Evolutionary conservation across 2,113 vertebrate genomes (phyloP).

Genomic region (Ceyx melanurus): DNA sequence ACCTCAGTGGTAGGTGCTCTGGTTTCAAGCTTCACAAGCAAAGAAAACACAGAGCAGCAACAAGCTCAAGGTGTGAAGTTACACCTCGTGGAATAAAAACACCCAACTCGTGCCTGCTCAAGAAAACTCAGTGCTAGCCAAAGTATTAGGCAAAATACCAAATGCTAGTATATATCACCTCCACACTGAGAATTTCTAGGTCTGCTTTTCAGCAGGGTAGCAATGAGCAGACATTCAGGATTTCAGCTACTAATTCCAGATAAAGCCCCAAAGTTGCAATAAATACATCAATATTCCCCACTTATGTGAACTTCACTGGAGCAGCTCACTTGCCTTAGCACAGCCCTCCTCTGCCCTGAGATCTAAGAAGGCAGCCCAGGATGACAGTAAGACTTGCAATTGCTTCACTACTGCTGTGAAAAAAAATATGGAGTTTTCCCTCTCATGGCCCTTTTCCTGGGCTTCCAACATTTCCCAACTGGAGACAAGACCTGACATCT

Average conservation of each 20-base stretch:
- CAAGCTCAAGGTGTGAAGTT: not conserved
- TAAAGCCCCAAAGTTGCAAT: accelerated
- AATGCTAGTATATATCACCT: not conserved
- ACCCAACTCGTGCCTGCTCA: not conserved
- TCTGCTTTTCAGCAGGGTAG: not conserved
- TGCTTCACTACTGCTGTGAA: not conserved
- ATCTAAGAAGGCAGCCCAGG: not conserved
- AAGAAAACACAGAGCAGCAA: not conserved
- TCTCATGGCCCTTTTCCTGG: not conserved
- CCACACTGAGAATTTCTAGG: not conserved
- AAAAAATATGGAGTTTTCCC: not conserved
- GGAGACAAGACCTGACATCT: not conserved
- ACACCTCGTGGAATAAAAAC: not conserved
- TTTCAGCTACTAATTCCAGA: not conserved
- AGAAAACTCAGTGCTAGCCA: not conserved
- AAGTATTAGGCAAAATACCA: not conserved
- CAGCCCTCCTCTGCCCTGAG: not conserved
- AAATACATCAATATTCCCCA: not conserved
- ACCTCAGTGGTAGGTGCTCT: not conserved
- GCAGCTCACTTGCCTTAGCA: not conserved
- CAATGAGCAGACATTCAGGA: not conserved
- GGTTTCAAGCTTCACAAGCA: not conserved
- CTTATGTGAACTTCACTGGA: too few relatives aligned
- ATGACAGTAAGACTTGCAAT: not conserved
- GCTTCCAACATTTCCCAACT: not conserved